Evolutionary conservation across 2,888 invertebrate genomes (phyloP), one percentile per base, ranked within the genome.

Genomic region (Entomobrya proxima): DNA sequence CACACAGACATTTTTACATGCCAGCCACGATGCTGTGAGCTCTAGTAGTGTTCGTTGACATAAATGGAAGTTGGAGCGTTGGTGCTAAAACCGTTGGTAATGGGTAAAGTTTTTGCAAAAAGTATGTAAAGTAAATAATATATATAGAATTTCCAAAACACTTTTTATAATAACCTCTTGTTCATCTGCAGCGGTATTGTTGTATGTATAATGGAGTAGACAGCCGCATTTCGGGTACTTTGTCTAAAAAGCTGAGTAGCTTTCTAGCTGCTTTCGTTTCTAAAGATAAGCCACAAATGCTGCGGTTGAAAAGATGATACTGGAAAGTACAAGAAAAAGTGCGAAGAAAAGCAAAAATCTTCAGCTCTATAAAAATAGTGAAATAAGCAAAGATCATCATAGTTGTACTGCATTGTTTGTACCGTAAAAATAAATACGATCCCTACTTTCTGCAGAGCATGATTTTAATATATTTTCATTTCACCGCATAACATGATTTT

Each of bases 61-160:
- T 47, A 69, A 69, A 69, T 69, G 69, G 44, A 69, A 69, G 44
- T 27, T 69, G 27, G 44, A 69, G 27, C 21, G 2, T 3, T 35
- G 55, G 75, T 55, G 74, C 74, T 74, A 74, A 74, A 67, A 74
- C 11, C n/a, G 74, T 52, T 32, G 32, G 50, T 78, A 78, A 78
- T 78, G 78, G 78, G 47, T 7, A 78, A 78, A 78, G 78, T 78
- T 78, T 75, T 32, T 32, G 35, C 24, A 55, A 52, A 52, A 52
- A 21, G 37, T 75, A 52, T n/a, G 37, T 52, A 69, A 64, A 64
- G 15, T 58, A 27, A 58, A 24, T 15, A 11, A 47, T 58, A 58
- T 30, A 58, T 13, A 58, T 18, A 55, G 21, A 21, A 64, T 37
- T 64, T 37, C 9, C 1, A 1, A 24, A 69, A 44, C 30, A 69